Evolutionary conservation across 1,140 invertebrate genomes (phyloP), one percentile per base, ranked within the genome.

Genomic region (Paracyclopina nana): DNA sequence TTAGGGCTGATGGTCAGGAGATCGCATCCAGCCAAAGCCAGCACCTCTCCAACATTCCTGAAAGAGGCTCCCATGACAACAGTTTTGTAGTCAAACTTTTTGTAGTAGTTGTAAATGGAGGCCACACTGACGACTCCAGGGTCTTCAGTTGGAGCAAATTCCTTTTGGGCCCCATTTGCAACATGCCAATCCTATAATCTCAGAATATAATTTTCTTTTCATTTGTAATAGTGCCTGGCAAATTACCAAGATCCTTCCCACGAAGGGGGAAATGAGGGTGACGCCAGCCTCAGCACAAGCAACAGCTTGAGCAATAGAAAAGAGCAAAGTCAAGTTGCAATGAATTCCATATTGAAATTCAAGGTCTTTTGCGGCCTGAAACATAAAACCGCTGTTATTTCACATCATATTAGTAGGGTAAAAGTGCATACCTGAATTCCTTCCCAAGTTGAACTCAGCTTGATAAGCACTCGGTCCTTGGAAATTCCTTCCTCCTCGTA

Each of bases 1-100:
- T 80, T 76, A 1, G 87, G 86, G 59, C 82, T 84, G 48, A 99
- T 97, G 6, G 94, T 99, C n/a, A 99, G 70, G 9, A 92, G 72
- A 67, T 99, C 95, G 67, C 91, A 97, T 25, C 95, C 95, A 53
- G 84, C 80, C n/a, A 99, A 69, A 42, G 83, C 87, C 55, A 75
- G 77, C n/a, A n/a, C n/a, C 60, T 65, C 62, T 72, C 75, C 79
- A 42, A 76, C 74, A 69, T 98, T 99, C 53, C 95, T 72, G 68
- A 99, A 99, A 0, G 94, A 98, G 12, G 95, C 95, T 22, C 92
- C 95, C 95, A 99, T 99, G 0, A 99, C 90, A 51, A 88, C 81
- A 0, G 94, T 99, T 65, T 91, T 87, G 67, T 96, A 91, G 6
- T 75, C 83, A 67, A 82, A 91, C 62, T 96, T 96, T 65, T 99